These are phyloP conservation scores for Aplodontia rufa DNA, from an alignment of 2,113 vertebrate genomes.

Conservation along the genomic window DNA sequence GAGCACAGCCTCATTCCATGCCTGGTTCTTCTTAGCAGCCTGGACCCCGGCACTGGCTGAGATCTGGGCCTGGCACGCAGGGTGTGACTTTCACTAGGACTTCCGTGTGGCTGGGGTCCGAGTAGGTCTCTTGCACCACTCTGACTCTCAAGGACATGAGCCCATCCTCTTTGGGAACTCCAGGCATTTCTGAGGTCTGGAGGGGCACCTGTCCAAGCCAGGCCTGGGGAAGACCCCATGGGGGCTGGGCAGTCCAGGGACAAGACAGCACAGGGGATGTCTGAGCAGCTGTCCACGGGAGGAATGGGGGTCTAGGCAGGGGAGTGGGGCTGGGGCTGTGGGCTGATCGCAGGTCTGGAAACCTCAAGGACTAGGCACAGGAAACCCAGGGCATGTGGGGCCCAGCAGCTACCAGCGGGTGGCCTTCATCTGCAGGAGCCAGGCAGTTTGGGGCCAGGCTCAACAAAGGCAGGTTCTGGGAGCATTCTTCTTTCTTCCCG, in stretches of 20 bases:
- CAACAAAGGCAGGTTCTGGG: not conserved
- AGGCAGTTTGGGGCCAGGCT: not conserved
- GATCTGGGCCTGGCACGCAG: rapidly evolving
- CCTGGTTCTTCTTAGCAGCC: not conserved
- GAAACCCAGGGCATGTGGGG: not conserved
- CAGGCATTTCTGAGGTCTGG: not conserved
- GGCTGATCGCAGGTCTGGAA: not conserved
- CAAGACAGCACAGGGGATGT: too few relatives aligned
- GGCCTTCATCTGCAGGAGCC: not conserved
- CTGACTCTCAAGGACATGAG: rapidly evolving
- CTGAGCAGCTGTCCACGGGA: not conserved
- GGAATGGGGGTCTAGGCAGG: not conserved
- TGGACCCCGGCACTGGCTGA: not conserved
- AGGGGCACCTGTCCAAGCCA: not conserved
- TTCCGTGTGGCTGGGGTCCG: not conserved
- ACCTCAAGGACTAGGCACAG: not conserved
- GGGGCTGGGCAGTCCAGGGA: not conserved
- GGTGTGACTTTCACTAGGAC: not conserved
- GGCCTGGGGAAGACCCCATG: not conserved
- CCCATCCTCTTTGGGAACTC: not conserved
- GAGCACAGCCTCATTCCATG: too few relatives aligned
- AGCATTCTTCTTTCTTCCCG: not conserved
- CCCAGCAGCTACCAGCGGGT: not conserved
- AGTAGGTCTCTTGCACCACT: not conserved
- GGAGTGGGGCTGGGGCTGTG: not conserved